Evolutionary conservation across 2,113 vertebrate genomes (phyloP), one percentile per base, ranked within the genome.

Genomic region (Lates calcarifer): DNA sequence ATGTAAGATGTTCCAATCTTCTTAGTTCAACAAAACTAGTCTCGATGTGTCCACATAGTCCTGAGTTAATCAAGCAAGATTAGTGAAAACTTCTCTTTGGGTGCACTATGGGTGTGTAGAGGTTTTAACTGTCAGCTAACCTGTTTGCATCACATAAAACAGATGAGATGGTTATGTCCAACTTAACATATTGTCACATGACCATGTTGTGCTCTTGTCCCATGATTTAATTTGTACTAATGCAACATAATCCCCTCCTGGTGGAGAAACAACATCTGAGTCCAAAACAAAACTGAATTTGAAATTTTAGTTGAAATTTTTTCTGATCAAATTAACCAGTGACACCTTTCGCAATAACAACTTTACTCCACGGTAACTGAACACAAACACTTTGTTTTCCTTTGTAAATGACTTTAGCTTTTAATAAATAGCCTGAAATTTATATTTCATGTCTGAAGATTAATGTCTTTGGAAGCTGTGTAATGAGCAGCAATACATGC

Each of bases 371-470:
- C 29, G 41, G 18, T 39, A 35, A 47, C 41, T 51, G 56, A 35
- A 28, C 51, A 77, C 51, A 58, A 45, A 70, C 74, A 70, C 0
- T 0, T 31, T 64, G 43, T 41, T 87, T 80, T 77, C 39, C 47
- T n/a, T 78, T 79, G 31, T 43, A 70, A 81, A 87, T 83, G 13
- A 56, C 68, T 37, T 55, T 43, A 65, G 49, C 73, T 81, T 57
- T 37, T 70, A 78, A 81, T 80, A 58, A 67, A 86, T 73, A 76
- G 66, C 58, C 47, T 71, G 43, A 22, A 82, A 73, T 84, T 29
- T 81, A 77, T 86, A 81, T 82, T 73, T 84, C 37, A 80, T 80
- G 75, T 71, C 35, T 65, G 24, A 68, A 63, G 88, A 89, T 84
- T 12, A 83, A 81, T 86, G 70, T 60, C 22, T 67, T 58, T 68